A percentile compares a stretch with the other conserved stretches of the same genome.
phyloP scores from a whole-genome alignment of 1,140 invertebrate genomes.

The Eurytemora carolleeae region DNA sequence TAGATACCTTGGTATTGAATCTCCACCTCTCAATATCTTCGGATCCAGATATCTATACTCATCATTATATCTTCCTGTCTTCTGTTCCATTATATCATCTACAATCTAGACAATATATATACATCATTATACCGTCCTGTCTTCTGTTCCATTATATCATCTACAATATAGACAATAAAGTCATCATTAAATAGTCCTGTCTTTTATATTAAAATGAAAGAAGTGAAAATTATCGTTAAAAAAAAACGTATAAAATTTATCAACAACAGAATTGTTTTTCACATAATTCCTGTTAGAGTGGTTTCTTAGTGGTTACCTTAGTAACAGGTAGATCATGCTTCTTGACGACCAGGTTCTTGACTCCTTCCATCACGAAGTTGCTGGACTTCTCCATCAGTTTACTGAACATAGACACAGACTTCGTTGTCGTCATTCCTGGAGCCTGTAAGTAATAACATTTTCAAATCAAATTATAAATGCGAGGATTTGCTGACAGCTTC shows the following conservation, averaged over 20 bases:
- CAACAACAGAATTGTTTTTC: no score
- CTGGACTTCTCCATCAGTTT: constrained; percentile 91
- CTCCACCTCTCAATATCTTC: constrained; percentile 54
- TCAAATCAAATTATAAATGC: no score
- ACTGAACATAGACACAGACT: constrained; percentile 93
- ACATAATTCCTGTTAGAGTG: no score
- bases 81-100: background rate
- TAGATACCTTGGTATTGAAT: constrained; percentile 28
- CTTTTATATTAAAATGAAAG: background rate
- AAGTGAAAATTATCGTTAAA: no score
- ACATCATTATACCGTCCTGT: background rate
- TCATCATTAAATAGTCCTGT: constrained; percentile 15
- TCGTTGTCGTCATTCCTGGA: constrained; percentile 34
- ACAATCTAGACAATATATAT: background rate
- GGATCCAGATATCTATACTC: constrained; percentile 83
- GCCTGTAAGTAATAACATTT: background rate
- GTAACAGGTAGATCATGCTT: constrained; percentile 41
- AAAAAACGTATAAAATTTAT: no score
- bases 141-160: constrained; percentile 7
- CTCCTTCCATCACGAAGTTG: constrained; percentile 97
- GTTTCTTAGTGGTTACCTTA: no score
- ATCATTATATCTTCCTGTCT: constrained; percentile 47
- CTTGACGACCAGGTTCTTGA: constrained; percentile 96
- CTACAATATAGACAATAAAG: constrained; percentile 14
- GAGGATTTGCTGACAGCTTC: no score